Conservation (phyloP, 2,888 invertebrate species). For the Agonopterix subpropinquella region DNA sequence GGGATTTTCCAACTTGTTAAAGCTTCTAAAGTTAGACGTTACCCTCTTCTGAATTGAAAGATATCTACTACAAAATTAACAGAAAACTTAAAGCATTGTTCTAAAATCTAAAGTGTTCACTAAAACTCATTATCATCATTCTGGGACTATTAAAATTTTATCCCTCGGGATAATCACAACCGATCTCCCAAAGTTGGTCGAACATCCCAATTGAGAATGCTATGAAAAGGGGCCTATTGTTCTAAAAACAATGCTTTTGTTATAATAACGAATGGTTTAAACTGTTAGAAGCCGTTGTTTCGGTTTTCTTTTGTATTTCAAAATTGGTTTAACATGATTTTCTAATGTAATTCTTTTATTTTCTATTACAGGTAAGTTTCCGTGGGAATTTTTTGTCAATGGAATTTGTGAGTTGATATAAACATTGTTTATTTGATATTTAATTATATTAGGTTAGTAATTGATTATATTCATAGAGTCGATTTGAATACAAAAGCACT, state of each 20-base stretch:
- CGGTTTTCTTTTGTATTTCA: slow-evolving; percentile 5
- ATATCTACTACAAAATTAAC: too few species aligned
- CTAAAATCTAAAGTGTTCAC: background rate
- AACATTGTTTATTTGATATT: too few species aligned
- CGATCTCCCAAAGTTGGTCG: background rate
- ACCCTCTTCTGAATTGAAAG: too few species aligned
- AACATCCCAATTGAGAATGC: slow-evolving; percentile 2
- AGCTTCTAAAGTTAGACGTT: too few species aligned
- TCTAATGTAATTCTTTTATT: slow-evolving; percentile 21
- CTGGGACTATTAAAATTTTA: background rate
- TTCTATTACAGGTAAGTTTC: slow-evolving; percentile 44
- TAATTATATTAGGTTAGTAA: too few species aligned
- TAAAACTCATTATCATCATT: background rate
- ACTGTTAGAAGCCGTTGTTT: slow-evolving; percentile 10
- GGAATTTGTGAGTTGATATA: slow-evolving; percentile 6
- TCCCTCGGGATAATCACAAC: background rate
- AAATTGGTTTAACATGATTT: slow-evolving; percentile 10
- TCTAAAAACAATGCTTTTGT: slow-evolving; percentile 16
- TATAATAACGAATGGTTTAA: slow-evolving; percentile 13
- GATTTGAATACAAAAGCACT: too few species aligned
- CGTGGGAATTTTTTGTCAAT: background rate
- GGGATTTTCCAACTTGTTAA: too few species aligned
- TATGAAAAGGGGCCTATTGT: slow-evolving; percentile 13
- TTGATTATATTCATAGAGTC: too few species aligned
- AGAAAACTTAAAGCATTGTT: too few species aligned